A percentile compares a stretch with the other conserved stretches of the same genome.
Conservation (phyloP, 2,113 vertebrate species). For the Camarhynchus parvulus region DNA sequence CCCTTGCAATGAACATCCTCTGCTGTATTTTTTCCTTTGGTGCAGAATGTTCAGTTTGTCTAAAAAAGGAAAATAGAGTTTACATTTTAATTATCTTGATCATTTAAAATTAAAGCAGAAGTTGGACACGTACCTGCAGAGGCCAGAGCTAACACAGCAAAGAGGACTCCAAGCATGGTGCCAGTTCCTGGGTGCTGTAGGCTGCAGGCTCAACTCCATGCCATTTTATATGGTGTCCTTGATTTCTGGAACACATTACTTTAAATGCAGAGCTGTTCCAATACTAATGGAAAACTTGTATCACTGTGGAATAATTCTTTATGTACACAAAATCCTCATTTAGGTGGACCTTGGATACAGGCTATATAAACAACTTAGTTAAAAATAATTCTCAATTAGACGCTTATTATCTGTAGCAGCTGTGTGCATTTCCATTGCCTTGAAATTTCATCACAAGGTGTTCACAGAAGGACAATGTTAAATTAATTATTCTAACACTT, state of each 20-base stretch:
- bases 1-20: neutral
- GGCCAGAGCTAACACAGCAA: slow-evolving; percentile 19
- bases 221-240: neutral
- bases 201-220: neutral
- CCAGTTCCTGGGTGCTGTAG: neutral
- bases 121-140: slow-evolving; percentile 37
- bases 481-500: neutral
- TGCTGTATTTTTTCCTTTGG: neutral
- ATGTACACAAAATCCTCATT: neutral
- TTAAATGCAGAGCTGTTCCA: neutral
- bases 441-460: neutral
- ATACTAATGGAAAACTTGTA: neutral
- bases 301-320: slow-evolving; percentile 13
- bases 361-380: neutral
- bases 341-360: neutral
- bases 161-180: slow-evolving; percentile 47
- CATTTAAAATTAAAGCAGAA: neutral
- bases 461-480: neutral
- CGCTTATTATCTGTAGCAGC: neutral
- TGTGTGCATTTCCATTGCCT: slow-evolving; percentile 21
- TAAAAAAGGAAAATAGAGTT: neutral
- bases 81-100: neutral
- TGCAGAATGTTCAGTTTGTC: neutral
- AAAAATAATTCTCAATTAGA: neutral
- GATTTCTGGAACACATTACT: neutral